These are phyloP conservation scores for Plemyria rubiginata DNA, from an alignment of 2,888 invertebrate species.

Conservation along the genomic window DNA sequence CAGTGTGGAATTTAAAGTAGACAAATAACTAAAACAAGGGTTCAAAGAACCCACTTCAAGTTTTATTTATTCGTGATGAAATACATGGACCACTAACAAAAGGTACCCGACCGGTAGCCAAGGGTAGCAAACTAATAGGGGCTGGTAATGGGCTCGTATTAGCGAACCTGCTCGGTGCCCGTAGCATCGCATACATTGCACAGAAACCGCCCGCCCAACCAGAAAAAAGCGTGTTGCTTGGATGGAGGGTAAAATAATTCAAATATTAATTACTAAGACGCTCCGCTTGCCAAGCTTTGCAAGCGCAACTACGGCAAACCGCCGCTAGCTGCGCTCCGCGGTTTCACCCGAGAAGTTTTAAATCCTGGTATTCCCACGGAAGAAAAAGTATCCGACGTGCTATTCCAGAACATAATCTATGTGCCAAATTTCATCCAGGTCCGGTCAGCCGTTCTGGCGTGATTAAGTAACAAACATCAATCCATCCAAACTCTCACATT, in stretches of 20 bases:
- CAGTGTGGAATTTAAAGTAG: not conserved
- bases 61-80: slow-evolving; percentile 15
- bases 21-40: slow-evolving; percentile 4
- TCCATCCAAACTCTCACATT: too few relatives aligned
- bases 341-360: too few relatives aligned
- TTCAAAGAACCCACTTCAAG: slow-evolving; percentile 1
- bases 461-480: too few relatives aligned
- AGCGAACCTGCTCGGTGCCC: slow-evolving; percentile 9
- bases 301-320: too few relatives aligned
- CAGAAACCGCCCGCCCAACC: slow-evolving; percentile 4
- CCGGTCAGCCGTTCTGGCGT: too few relatives aligned
- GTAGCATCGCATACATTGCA: slow-evolving; percentile 10
- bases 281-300: too few relatives aligned
- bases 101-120: slow-evolving; percentile 13
- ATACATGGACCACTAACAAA: slow-evolving; percentile 16
- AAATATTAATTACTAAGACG: not conserved
- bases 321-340: too few relatives aligned
- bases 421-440: too few relatives aligned
- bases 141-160: slow-evolving; percentile 19
- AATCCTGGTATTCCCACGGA: too few relatives aligned
- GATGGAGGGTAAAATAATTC: not conserved
- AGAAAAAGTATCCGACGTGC: too few relatives aligned
- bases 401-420: too few relatives aligned
- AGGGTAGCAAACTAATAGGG: slow-evolving; percentile 22
- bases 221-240: not conserved